phyloP scores from a whole-genome alignment of 2,113 vertebrate species.

The Bettongia penicillata region DNA sequence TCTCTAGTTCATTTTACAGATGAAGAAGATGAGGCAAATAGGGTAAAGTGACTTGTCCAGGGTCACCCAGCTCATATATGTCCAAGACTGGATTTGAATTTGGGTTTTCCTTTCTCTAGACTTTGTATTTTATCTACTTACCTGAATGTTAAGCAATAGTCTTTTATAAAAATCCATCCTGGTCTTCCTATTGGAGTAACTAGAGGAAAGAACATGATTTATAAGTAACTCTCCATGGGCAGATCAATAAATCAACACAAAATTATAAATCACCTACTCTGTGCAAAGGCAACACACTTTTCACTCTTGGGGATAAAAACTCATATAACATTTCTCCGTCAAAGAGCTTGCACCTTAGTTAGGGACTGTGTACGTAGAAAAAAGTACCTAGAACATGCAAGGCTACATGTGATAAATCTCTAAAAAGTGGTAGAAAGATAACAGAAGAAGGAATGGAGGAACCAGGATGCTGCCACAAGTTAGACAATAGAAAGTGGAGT shows the following conservation, averaged over 20 bases:
- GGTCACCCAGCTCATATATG: not conserved
- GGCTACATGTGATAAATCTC: not conserved
- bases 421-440: not conserved
- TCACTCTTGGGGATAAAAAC: not conserved
- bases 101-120: not conserved
- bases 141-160: not conserved
- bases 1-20: no score
- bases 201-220: not conserved
- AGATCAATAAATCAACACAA: not conserved
- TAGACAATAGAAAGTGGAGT: not conserved
- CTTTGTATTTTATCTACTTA: not conserved
- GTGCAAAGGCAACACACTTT: not conserved
- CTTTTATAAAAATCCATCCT: not conserved
- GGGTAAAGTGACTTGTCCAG: not conserved
- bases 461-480: not conserved
- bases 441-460: not conserved
- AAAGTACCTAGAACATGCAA: not conserved
- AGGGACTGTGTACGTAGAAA: not conserved
- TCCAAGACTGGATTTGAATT: not conserved
- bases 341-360: not conserved
- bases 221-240: not conserved
- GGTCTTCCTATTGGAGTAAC: not conserved
- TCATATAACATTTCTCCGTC: not conserved
- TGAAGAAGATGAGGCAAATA: not conserved
- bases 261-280: not conserved